phyloP scores from a whole-genome alignment of 2,797 vertebrate genomes.

The Pachyuromys duprasi region DNA sequence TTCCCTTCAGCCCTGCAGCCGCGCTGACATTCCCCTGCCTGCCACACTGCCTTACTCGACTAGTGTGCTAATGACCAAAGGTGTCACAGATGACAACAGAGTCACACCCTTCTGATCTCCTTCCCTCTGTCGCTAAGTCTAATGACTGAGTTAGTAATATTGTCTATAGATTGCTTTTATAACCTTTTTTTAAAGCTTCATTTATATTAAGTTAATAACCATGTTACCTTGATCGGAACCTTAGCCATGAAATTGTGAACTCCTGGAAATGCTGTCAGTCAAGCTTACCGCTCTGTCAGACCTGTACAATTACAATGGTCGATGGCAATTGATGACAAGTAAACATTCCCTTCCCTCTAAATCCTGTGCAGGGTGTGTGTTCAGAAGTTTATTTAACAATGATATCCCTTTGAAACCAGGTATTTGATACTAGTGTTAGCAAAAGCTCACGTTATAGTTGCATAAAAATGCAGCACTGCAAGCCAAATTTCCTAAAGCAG shows the following conservation, averaged over 20 bases:
- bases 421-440: background rate
- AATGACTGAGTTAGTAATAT: conserved; percentile 26
- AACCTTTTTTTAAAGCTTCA: conserved; percentile 26
- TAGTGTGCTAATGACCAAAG: conserved; percentile 51
- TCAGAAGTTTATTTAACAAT: background rate
- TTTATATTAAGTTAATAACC: conserved; percentile 66
- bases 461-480: background rate
- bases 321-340: conserved; percentile 77
- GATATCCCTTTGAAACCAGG: background rate
- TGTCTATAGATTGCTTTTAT: conserved; percentile 49
- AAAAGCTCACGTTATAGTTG: background rate
- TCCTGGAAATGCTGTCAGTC: conserved; percentile 60
- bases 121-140: conserved; percentile 16
- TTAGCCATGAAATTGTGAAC: conserved; percentile 73
- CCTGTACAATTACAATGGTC: conserved; percentile 3
- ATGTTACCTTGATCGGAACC: conserved; percentile 65
- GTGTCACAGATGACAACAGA: background rate
- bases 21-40: conserved; percentile 58
- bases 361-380: background rate
- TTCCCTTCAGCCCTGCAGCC: background rate
- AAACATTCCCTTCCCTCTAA: conserved; percentile 71
- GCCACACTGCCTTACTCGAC: conserved; percentile 60
- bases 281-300: conserved; percentile 47
- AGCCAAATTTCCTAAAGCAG: background rate
- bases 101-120: background rate